Conservation (phyloP, 2,797 vertebrate genomes). For the Tauraco hartlaubi region DNA sequence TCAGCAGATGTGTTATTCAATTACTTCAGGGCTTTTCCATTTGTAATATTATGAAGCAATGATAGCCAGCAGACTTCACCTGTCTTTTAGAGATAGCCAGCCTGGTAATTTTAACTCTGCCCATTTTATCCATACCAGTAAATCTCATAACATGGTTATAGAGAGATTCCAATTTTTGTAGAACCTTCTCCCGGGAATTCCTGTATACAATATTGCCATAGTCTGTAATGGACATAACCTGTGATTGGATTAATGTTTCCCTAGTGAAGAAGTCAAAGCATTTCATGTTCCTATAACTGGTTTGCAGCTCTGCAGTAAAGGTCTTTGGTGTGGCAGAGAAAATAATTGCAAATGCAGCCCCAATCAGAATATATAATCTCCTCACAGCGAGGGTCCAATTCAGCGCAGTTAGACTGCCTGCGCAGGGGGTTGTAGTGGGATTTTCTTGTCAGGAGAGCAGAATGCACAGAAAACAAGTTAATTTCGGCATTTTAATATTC, state of each 20-base stretch:
- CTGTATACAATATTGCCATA: slow-evolving; percentile 75
- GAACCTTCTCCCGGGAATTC: slow-evolving; percentile 69
- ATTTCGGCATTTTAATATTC: slow-evolving; percentile 36
- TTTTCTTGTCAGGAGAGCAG: slow-evolving; percentile 57
- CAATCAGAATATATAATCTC: slow-evolving; percentile 67
- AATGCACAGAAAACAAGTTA: slow-evolving; percentile 52
- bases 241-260: slow-evolving; percentile 77
- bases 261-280: slow-evolving; percentile 75
- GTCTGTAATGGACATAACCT: slow-evolving; percentile 76
- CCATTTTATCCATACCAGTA: slow-evolving; percentile 76
- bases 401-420: not conserved
- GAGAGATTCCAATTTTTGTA: slow-evolving; percentile 76
- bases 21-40: slow-evolving; percentile 77
- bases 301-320: slow-evolving; percentile 68
- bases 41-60: slow-evolving; percentile 71
- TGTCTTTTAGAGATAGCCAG: slow-evolving; percentile 76
- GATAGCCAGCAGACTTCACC: slow-evolving; percentile 77
- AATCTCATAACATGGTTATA: slow-evolving; percentile 78
- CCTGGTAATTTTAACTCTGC: slow-evolving; percentile 76
- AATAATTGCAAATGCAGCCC: slow-evolving; percentile 66
- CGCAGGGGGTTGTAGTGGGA: not conserved
- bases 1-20: slow-evolving; percentile 75
- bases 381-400: slow-evolving; percentile 34
- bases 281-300: slow-evolving; percentile 73
- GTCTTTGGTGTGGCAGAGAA: slow-evolving; percentile 62